A percentile compares a stretch with the other conserved stretches of the same genome.
Evolutionary conservation across 2,113 vertebrate species (phyloP).

Genomic region (Plectropomus leopardus): DNA sequence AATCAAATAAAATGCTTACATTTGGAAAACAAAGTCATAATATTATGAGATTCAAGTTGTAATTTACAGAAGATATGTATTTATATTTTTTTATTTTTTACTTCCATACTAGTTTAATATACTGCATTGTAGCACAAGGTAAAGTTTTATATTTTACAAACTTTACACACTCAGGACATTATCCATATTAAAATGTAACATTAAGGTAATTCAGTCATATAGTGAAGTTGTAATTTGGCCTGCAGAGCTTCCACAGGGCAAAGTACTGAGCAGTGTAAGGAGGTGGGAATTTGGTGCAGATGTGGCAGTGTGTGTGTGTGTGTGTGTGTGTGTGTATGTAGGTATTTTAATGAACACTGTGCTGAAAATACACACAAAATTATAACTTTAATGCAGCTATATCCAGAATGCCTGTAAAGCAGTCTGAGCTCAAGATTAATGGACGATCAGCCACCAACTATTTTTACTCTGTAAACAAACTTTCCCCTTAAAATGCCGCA

Average conservation of each 20-base stretch:
- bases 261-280: not conserved
- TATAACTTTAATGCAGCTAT: not conserved
- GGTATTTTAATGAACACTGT: not conserved
- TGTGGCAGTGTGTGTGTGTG: not conserved
- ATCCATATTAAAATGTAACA: too few relatives aligned
- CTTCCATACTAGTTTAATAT: too few relatives aligned
- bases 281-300: conserved; percentile 1
- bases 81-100: too few relatives aligned
- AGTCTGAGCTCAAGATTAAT: not conserved
- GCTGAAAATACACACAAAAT: not conserved
- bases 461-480: conserved; percentile 1
- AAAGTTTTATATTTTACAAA: too few relatives aligned
- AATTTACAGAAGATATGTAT: too few relatives aligned
- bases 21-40: too few relatives aligned
- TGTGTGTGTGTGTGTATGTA: not conserved
- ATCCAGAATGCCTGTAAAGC: not conserved
- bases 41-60: too few relatives aligned
- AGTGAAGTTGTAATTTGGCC: not conserved
- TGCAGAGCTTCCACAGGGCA: too few relatives aligned
- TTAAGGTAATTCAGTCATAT: not conserved
- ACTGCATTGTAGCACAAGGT: too few relatives aligned
- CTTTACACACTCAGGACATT: too few relatives aligned
- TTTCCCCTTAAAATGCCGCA: not conserved
- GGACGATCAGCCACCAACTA: not conserved
- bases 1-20: too few relatives aligned